A percentile compares a stretch with the other conserved stretches of the same genome.
Conservation (phyloP, 2,113 vertebrate genomes). For the Paracanthobrama guichenoti region DNA sequence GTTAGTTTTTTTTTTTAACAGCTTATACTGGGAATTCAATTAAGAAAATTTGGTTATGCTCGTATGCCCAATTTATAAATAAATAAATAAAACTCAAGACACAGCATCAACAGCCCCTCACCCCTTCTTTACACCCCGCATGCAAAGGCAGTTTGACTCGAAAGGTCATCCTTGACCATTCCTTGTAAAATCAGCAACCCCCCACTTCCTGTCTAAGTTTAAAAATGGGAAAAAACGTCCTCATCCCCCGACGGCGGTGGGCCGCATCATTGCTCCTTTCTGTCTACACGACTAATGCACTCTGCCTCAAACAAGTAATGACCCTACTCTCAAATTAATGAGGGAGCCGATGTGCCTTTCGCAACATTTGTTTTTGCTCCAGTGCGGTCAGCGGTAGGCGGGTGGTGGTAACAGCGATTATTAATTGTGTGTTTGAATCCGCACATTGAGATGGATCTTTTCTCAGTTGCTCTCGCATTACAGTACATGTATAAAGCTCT, state of each 20-base stretch:
- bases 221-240: conserved; percentile 63
- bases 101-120: conserved; percentile 65
- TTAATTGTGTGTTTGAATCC: conserved; percentile 64
- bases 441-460: conserved; percentile 62
- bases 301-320: conserved; percentile 71
- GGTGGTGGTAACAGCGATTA: conserved; percentile 66
- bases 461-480: conserved; percentile 58
- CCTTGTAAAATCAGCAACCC: conserved; percentile 45
- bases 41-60: conserved; percentile 82
- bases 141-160: conserved; percentile 42
- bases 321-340: conserved; percentile 70
- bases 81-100: conserved; percentile 78
- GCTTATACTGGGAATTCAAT: conserved; percentile 84
- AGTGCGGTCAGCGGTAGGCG: conserved; percentile 52
- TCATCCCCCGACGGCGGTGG: conserved; percentile 51
- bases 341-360: conserved; percentile 64
- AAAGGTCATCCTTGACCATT: conserved; percentile 50
- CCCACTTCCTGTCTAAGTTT: conserved; percentile 61
- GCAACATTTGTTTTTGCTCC: conserved; percentile 62
- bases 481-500: conserved; percentile 31
- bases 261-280: conserved; percentile 23
- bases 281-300: conserved; percentile 71
- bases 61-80: conserved; percentile 83
- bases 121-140: conserved; percentile 45
- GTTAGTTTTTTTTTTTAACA: conserved; percentile 84